Percentiles rank a stretch among this genome's conserved stretches.
These are phyloP conservation scores for Elmis aenea DNA, from an alignment of 2,888 invertebrate genomes.

Conservation along the genomic window DNA sequence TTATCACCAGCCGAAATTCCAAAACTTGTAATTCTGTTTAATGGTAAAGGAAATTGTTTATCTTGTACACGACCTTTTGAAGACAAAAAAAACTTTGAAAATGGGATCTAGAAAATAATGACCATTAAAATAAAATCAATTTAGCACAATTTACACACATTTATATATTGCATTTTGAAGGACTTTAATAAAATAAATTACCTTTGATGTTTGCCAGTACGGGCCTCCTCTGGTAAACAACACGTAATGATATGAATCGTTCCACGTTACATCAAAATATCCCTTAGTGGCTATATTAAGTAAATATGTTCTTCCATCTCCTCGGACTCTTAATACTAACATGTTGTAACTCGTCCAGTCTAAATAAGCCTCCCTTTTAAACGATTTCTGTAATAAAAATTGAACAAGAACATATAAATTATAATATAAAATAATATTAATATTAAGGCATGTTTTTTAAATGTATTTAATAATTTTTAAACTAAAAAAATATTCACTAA, in stretches of 20 bases:
- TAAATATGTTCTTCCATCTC: slow-evolving; percentile 90
- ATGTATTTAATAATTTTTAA: slow-evolving; percentile 3
- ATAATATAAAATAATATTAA: neutral
- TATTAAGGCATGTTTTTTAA: neutral
- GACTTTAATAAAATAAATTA: slow-evolving; percentile 37
- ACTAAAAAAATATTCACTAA: slow-evolving; percentile 1
- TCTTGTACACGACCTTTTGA: slow-evolving; percentile 86
- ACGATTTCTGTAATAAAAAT: slow-evolving; percentile 64
- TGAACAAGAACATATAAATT: slow-evolving; percentile 5
- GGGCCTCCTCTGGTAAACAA: slow-evolving; percentile 95
- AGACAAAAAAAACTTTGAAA: slow-evolving; percentile 83
- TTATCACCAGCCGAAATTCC: slow-evolving; percentile 80
- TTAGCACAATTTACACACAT: too few species aligned
- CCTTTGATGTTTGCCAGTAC: slow-evolving; percentile 92
- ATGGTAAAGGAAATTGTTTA: slow-evolving; percentile 60
- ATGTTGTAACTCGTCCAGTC: slow-evolving; percentile 78
- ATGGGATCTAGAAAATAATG: slow-evolving; percentile 74
- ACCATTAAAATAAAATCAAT: neutral
- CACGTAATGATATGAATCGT: slow-evolving; percentile 80
- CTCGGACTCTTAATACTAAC: slow-evolving; percentile 74
- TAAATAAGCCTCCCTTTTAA: slow-evolving; percentile 62
- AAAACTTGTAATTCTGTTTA: slow-evolving; percentile 63
- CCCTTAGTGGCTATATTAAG: slow-evolving; percentile 74
- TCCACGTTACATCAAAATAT: slow-evolving; percentile 80
- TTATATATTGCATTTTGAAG: too few species aligned